These are phyloP conservation scores for Chrysopilus asiliformis DNA, from an alignment of 2,888 invertebrate genomes.

Conservation along the genomic window DNA sequence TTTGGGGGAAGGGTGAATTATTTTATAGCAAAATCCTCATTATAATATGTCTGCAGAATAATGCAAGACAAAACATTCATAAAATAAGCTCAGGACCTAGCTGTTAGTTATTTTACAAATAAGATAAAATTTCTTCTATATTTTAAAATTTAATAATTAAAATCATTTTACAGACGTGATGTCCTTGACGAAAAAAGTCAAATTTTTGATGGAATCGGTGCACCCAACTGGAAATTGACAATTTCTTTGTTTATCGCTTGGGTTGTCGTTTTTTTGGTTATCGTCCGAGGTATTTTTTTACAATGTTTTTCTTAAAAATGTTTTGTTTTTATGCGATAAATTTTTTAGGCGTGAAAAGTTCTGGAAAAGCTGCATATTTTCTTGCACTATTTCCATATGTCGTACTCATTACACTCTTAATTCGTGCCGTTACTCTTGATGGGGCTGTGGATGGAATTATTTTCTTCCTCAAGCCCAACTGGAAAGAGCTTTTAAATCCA, in stretches of 20 bases:
- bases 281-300: no score
- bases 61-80: no score
- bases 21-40: no score
- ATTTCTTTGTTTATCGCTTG: conserved; percentile 53
- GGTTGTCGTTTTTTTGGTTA: conserved; percentile 53
- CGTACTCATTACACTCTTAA: conserved; percentile 58
- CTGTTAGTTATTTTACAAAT: no score
- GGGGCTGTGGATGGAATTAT: conserved; percentile 62
- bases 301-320: no score
- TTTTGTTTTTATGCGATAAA: no score
- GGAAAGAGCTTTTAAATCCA: conserved; percentile 56
- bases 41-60: no score
- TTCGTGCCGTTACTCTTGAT: conserved; percentile 48
- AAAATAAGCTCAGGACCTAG: no score
- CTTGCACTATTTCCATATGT: conserved; percentile 78
- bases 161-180: conserved; percentile 34
- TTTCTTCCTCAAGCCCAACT: conserved; percentile 68
- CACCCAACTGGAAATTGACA: conserved; percentile 54
- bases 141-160: no score
- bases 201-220: conserved; percentile 34
- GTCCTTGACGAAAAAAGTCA: conserved; percentile 39
- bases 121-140: no score
- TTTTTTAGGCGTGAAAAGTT: conserved; percentile 64
- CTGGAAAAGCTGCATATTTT: conserved; percentile 75
- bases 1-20: no score